These are phyloP conservation scores for Xanthia togata DNA, from an alignment of 2,888 invertebrate species.

Conservation along the genomic window DNA sequence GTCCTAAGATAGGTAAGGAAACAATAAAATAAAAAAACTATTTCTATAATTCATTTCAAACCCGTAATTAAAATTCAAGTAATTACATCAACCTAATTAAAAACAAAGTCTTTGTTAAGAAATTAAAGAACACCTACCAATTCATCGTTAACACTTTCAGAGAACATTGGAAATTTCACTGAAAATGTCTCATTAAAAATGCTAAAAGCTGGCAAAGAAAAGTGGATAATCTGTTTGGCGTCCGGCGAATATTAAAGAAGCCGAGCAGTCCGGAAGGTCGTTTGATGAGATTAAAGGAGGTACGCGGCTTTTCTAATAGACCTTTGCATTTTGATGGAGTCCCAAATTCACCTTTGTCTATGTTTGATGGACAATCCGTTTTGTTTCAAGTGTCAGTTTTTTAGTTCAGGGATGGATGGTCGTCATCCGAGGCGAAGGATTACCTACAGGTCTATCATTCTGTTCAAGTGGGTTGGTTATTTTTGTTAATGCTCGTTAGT, in stretches of 20 bases:
- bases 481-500: not conserved
- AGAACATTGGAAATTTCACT: conserved; percentile 77
- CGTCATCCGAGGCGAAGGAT: not conserved
- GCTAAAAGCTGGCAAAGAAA: conserved; percentile 83
- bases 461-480: not conserved
- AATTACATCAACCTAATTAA: conserved; percentile 32
- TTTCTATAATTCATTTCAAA: not conserved
- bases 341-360: conserved; percentile 57
- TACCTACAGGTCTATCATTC: not conserved
- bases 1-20: not conserved
- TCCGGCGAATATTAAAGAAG: conserved; percentile 86
- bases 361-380: conserved; percentile 41
- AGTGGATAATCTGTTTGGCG: conserved; percentile 87
- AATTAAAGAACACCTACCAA: conserved; percentile 59
- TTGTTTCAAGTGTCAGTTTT: conserved; percentile 20
- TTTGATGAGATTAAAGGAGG: conserved; percentile 86
- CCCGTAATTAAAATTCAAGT: conserved; percentile 14
- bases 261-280: conserved; percentile 79
- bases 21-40: not conserved
- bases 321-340: conserved; percentile 82
- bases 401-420: conserved; percentile 13
- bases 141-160: conserved; percentile 68
- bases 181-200: conserved; percentile 85
- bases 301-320: conserved; percentile 83
- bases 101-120: conserved; percentile 46